Percentiles rank a stretch among this genome's conserved stretches.
phyloP scores from a whole-genome alignment of 2,888 invertebrate genomes.

The Cephonodes hylas region DNA sequence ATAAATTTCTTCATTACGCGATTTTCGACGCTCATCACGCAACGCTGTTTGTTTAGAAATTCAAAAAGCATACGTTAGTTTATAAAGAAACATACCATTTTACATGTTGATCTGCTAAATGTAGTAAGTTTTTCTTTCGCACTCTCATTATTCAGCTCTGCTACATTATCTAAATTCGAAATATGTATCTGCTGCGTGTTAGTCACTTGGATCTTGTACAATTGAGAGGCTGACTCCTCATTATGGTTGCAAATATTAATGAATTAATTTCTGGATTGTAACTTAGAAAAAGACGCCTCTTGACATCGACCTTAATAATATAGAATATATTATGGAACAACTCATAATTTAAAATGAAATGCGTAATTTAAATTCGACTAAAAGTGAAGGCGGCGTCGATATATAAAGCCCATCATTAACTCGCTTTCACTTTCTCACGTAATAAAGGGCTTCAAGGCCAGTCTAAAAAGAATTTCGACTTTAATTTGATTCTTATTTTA shows the following conservation, averaged over 20 bases:
- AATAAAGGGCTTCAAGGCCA: conserved; percentile 68
- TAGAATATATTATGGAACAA: conserved; percentile 42
- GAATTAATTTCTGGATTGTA: not conserved
- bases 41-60: conserved; percentile 41
- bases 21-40: conserved; percentile 24
- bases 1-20: conserved; percentile 20
- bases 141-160: conserved; percentile 35
- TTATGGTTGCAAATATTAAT: not conserved
- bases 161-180: conserved; percentile 27
- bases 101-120: conserved; percentile 36
- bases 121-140: conserved; percentile 37
- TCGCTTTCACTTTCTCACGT: conserved; percentile 67
- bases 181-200: not conserved
- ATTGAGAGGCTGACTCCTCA: too few species aligned
- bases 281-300: not conserved
- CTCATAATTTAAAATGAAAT: conserved; percentile 39
- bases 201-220: not conserved
- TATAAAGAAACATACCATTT: conserved; percentile 34
- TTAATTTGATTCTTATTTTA: conserved; percentile 23
- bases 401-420: conserved; percentile 38
- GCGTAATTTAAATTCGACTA: conserved; percentile 39
- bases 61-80: conserved; percentile 32
- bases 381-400: conserved; percentile 47
- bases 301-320: conserved; percentile 31
- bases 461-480: conserved; percentile 41